Percentiles rank a stretch among this genome's conserved stretches.
These are phyloP conservation scores for Daktulosphaira vitifoliae DNA, from an alignment of 1,140 invertebrate species.

Conservation along the genomic window DNA sequence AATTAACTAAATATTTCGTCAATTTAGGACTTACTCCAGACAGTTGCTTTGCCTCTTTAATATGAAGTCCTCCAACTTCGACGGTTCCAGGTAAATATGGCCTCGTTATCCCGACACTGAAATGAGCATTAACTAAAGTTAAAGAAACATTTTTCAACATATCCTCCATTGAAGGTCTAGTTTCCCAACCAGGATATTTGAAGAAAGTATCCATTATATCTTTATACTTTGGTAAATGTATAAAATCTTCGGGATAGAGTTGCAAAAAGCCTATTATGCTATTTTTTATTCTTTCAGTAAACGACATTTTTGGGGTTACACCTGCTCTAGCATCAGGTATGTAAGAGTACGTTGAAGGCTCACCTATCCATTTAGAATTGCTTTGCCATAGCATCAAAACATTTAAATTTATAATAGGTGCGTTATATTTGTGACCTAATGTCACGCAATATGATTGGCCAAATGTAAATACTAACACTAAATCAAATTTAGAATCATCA, in stretches of 20 bases:
- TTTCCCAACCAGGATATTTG: constrained; percentile 35
- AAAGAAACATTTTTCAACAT: constrained; percentile 42
- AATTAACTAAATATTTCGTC: neutral
- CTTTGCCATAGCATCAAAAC: constrained; percentile 45
- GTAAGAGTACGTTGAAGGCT: constrained; percentile 21
- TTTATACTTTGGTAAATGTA: constrained; percentile 36
- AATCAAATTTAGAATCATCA: neutral
- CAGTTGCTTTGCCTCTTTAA: constrained; percentile 40
- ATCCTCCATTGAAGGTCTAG: constrained; percentile 37
- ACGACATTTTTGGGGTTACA: constrained; percentile 46
- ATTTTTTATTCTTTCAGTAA: constrained; percentile 43
- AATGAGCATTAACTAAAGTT: constrained; percentile 52
- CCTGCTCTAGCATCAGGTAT: constrained; percentile 30
- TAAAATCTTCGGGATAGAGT: constrained; percentile 4
- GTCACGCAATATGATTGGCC: constrained; percentile 8
- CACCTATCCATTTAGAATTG: constrained; percentile 25
- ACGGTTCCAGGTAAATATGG: constrained; percentile 47
- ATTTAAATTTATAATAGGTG: constrained; percentile 45
- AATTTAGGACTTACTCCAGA: constrained; percentile 1
- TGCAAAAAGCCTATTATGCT: constrained; percentile 8
- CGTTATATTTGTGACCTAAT: constrained; percentile 36
- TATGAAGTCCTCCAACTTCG: constrained; percentile 53
- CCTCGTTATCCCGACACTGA: constrained; percentile 45
- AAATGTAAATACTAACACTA: constrained; percentile 18
- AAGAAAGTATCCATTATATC: constrained; percentile 33